phyloP scores from a whole-genome alignment of 1,140 invertebrate genomes.

The Andrena cerasifolii region DNA sequence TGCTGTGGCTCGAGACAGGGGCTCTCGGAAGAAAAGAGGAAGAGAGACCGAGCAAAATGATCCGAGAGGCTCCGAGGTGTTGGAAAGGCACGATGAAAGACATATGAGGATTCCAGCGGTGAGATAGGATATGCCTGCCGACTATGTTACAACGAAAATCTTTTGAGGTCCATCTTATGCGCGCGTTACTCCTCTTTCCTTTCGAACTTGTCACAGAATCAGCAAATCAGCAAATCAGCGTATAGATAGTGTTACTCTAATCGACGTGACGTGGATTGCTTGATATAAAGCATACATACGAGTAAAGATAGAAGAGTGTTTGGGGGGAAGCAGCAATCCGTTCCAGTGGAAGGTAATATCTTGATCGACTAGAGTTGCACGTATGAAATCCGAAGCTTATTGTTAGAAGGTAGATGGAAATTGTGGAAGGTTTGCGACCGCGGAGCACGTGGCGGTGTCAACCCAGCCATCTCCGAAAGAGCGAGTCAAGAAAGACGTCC shows the following conservation, averaged over 20 bases:
- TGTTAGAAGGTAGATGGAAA: not conserved
- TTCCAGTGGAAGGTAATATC: too few species aligned
- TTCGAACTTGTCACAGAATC: not conserved
- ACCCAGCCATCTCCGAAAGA: constrained; percentile 46
- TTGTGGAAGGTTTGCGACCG: not conserved
- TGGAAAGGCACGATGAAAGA: constrained; percentile 76
- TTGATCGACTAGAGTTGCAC: too few species aligned
- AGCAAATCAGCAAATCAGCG: too few species aligned
- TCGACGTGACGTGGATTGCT: too few species aligned
- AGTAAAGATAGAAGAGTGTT: not conserved
- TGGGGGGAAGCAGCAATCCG: not conserved
- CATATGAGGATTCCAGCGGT: constrained; percentile 81
- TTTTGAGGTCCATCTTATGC: constrained; percentile 25
- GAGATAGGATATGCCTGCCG: constrained; percentile 77
- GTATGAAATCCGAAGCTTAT: not conserved
- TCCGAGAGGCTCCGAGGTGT: constrained; percentile 66
- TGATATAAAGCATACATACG: not conserved
- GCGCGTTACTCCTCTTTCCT: not conserved
- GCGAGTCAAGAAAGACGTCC: constrained; percentile 60
- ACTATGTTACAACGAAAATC: constrained; percentile 53
- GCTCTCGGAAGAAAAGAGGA: constrained; percentile 44
- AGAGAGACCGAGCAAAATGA: constrained; percentile 56
- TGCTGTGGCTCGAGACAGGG: constrained; percentile 37
- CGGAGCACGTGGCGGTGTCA: constrained; percentile 49
- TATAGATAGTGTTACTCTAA: not conserved